Conservation (phyloP, 2,888 invertebrate genomes). For the Coremacera marginata region DNA sequence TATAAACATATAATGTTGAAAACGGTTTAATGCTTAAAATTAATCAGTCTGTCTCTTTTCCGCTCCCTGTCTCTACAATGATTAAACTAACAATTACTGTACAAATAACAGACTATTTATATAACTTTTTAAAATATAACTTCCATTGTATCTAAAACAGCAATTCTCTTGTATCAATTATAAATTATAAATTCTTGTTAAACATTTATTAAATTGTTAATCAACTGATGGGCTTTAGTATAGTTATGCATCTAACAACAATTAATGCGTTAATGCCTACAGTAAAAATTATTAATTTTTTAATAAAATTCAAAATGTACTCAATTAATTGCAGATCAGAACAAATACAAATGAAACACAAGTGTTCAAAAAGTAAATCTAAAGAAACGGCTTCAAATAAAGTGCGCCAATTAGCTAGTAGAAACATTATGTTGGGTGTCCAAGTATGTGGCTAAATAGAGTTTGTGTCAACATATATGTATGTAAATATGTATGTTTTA, state of each 20-base stretch:
- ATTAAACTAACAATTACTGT: background rate
- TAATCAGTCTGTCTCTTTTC: slow-evolving; percentile 2
- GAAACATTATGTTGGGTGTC: background rate
- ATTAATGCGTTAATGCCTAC: background rate
- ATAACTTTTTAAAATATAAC: background rate
- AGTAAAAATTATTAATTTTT: background rate
- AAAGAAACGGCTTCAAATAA: slow-evolving; percentile 21
- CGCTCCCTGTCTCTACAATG: background rate
- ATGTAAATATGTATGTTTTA: slow-evolving; percentile 12
- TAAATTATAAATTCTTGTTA: background rate
- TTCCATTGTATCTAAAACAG: background rate
- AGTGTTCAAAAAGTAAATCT: slow-evolving; percentile 21
- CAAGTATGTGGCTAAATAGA: background rate
- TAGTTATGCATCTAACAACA: background rate
- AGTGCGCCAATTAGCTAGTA: background rate
- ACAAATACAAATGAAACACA: slow-evolving; percentile 16
- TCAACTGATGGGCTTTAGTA: slow-evolving; percentile 5
- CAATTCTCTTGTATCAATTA: slow-evolving; percentile 17
- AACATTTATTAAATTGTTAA: slow-evolving; percentile 19
- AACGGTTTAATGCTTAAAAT: background rate
- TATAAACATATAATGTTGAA: no score
- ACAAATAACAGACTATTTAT: background rate
- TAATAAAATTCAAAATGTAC: background rate
- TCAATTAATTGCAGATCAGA: slow-evolving; percentile 20
- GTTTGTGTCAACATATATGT: background rate